Evolutionary conservation across 2,113 vertebrate genomes (phyloP).

Genomic region (Alligator sinensis): DNA sequence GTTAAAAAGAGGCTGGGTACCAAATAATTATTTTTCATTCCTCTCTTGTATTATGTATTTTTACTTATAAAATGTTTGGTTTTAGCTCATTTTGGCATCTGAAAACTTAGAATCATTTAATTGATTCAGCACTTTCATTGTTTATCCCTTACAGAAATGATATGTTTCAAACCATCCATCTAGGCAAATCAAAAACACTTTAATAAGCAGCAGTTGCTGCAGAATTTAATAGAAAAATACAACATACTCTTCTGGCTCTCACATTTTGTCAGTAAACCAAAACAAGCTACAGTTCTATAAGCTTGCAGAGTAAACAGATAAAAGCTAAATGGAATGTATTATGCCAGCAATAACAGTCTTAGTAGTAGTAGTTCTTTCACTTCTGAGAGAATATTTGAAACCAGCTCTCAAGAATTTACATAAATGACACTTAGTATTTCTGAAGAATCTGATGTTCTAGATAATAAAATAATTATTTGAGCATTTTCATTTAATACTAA

Average conservation of each 20-base stretch:
- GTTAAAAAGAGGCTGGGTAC: not conserved
- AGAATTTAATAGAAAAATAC: not conserved
- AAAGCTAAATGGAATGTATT: too few relatives aligned
- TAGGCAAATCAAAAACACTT: not conserved
- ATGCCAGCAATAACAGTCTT: rapidly evolving
- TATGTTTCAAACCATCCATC: not conserved
- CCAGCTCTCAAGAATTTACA: not conserved
- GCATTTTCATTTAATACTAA: not conserved
- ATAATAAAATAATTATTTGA: not conserved
- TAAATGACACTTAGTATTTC: not conserved
- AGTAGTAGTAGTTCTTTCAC: not conserved
- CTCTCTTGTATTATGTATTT: slow-evolving; percentile 55
- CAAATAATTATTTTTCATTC: not conserved
- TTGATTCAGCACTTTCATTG: not conserved
- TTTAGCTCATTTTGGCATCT: not conserved
- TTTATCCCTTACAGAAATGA: not conserved
- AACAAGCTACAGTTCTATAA: not conserved
- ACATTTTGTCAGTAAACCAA: not conserved
- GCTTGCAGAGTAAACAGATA: not conserved
- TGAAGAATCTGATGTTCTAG: not conserved
- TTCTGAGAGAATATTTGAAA: not conserved
- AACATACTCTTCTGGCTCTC: not conserved
- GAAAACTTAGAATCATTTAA: not conserved
- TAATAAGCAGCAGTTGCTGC: not conserved
- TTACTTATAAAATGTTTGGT: slow-evolving; percentile 38